Base-by-base conservation (phyloP, 1,140 invertebrate species). In the Aphelenchoides besseyi region DNA sequence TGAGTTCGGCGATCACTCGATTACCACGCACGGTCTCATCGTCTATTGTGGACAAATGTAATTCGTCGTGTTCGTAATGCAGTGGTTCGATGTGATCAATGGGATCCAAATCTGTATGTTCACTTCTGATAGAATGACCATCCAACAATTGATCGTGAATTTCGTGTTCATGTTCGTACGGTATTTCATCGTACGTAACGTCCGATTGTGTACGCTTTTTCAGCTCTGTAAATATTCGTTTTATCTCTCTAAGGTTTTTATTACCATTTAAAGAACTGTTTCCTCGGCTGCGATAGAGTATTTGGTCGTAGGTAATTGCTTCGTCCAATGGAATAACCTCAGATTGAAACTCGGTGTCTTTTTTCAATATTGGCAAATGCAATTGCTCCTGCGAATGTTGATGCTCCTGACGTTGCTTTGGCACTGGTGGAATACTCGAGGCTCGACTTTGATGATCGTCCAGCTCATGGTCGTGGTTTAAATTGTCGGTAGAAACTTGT, bases 371-470 rank as follows among this genome's bases (percentile, higher is more conserved):
- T 23, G 18, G 5, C 12, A 8, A 8, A 8, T 18, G 12, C 5
- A 29, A 18, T 28, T 59, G 26, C 5, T 8, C 18, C 5, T 59
- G 5, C 55, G 5, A 23, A 59, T 59, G 23, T 12, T 5, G 12
- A 33, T 8, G 55, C 32, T 59, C 55, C 5, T 59, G 55, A 8
- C 55, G 55, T 33, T 59, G 55, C 18, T 59, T 59, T 33, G 55
- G 55, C 26, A 59, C 55, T 8, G 37, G 37, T 28, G 55, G 55
- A 5, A 8, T 5, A 59, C 55, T 59, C 18, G 55, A 59, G 12
- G 5, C 5, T 18, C 55, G 55, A 33, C 55, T 59, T 12, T 8
- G 18, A 28, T 18, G 55, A 59, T 59, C 5, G 5, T 59, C 55
- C 55, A 18, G 23, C 5, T 59, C 5, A 12, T 59, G 26, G 23